A percentile compares a stretch with the other conserved stretches of the same genome.
phyloP scores from a whole-genome alignment of 2,797 vertebrate genomes.

The Scomberomorus guttatus region DNA sequence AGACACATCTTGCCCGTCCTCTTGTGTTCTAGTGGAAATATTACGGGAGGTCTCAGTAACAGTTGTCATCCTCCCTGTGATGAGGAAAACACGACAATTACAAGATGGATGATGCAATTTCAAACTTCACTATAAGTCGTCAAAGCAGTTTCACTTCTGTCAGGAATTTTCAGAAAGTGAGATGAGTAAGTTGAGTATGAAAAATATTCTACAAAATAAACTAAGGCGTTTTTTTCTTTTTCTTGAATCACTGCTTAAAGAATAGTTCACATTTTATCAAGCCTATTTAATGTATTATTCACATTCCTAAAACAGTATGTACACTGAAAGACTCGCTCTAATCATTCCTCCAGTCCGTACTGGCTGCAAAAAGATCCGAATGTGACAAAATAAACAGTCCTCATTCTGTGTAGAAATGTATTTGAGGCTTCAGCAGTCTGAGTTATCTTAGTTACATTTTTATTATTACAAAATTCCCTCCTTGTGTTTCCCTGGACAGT shows the following conservation, averaged over 20 bases:
- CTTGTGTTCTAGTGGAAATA: constrained; percentile 24
- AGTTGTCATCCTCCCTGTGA: not conserved
- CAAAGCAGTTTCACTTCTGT: constrained; percentile 28
- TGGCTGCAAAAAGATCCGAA: too few relatives aligned
- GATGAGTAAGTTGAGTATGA: not conserved
- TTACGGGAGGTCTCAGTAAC: constrained; percentile 19
- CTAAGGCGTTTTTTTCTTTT: not conserved
- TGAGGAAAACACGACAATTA: not conserved
- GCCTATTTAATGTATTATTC: too few relatives aligned
- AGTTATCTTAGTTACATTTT: too few relatives aligned
- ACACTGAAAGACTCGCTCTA: too few relatives aligned
- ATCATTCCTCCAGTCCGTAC: too few relatives aligned
- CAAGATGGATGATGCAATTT: constrained; percentile 12
- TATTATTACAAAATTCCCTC: too few relatives aligned
- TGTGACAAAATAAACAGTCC: too few relatives aligned
- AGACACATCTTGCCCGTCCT: constrained; percentile 67
- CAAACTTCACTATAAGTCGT: not conserved
- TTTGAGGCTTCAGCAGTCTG: too few relatives aligned
- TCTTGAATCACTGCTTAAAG: not conserved
- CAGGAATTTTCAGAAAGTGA: not conserved
- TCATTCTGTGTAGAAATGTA: too few relatives aligned
- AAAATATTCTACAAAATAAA: not conserved
- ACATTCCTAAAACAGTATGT: too few relatives aligned
- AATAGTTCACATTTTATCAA: too few relatives aligned
- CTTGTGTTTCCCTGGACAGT: too few relatives aligned